Percentiles rank a stretch among this genome's conserved stretches.
Evolutionary conservation across 2,113 vertebrate genomes (phyloP).

Genomic region (Antidorcas marsupialis): DNA sequence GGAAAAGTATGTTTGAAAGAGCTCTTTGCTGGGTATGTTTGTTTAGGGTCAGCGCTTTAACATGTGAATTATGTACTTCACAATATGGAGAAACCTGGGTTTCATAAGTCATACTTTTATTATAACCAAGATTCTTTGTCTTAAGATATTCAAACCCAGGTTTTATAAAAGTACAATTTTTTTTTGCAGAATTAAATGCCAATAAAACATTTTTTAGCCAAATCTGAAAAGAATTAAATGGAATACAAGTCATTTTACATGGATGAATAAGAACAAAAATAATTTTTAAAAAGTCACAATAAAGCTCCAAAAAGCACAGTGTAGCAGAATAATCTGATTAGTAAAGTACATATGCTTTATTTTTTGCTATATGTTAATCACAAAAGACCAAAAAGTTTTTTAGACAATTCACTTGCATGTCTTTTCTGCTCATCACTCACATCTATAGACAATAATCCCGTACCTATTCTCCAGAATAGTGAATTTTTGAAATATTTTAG

Average conservation of each 20-base stretch:
- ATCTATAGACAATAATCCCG: fast-evolving
- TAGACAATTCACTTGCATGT: neutral
- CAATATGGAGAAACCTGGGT: neutral
- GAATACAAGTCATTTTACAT: neutral
- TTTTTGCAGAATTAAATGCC: neutral
- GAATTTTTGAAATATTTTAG: neutral
- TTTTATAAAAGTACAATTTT: neutral
- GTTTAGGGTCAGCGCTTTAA: neutral
- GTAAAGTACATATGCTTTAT: neutral
- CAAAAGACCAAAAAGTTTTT: neutral
- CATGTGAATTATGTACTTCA: neutral
- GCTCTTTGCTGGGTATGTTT: neutral
- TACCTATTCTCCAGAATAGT: neutral
- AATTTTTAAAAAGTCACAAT: neutral
- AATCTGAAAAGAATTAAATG: neutral
- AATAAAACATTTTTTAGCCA: neutral
- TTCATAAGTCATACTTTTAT: neutral
- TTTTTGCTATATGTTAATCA: neutral
- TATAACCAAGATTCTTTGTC: neutral
- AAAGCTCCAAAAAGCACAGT: neutral
- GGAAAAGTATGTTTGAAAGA: neutral
- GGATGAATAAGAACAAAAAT: neutral
- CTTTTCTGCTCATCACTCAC: neutral
- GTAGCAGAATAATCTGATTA: neutral
- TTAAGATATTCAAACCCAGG: neutral